Evolutionary conservation across 2,888 invertebrate species (phyloP).

Genomic region (Rugalucina vietnamica): DNA sequence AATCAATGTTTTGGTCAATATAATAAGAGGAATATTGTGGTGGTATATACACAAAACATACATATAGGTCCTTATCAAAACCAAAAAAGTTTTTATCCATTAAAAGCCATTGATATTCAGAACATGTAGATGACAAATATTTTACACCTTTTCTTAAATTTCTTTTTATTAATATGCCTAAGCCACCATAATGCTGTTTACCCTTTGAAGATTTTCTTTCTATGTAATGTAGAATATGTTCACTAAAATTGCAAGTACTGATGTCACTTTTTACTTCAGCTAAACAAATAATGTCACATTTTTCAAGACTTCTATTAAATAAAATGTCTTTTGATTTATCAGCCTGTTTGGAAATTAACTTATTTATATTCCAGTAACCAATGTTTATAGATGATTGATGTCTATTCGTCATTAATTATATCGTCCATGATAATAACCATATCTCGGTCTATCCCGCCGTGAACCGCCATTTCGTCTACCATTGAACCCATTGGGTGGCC

Average conservation of each 20-base stretch:
- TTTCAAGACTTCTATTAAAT: background rate
- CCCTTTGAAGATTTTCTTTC: background rate
- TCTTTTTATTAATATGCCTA: background rate
- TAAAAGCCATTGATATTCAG: conserved; percentile 12
- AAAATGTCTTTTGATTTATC: background rate
- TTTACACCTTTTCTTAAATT: conserved; percentile 5
- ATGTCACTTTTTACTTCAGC: background rate
- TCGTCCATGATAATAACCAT: too few relatives aligned
- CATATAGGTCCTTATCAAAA: background rate
- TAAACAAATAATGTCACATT: background rate
- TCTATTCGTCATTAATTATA: too few relatives aligned
- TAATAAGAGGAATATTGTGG: background rate
- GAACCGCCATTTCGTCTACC: background rate
- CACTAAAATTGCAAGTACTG: background rate
- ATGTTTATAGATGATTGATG: background rate
- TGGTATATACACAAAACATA: background rate
- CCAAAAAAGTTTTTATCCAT: conserved; percentile 1
- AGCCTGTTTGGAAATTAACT: background rate
- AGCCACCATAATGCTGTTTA: background rate
- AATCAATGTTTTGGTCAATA: background rate
- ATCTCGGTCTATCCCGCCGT: background rate
- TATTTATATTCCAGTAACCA: conserved; percentile 15
- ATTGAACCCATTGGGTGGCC: background rate
- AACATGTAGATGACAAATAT: background rate
- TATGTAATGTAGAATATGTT: background rate